These are phyloP conservation scores for Apantesis nais DNA, from an alignment of 2,888 invertebrate species.

Conservation along the genomic window DNA sequence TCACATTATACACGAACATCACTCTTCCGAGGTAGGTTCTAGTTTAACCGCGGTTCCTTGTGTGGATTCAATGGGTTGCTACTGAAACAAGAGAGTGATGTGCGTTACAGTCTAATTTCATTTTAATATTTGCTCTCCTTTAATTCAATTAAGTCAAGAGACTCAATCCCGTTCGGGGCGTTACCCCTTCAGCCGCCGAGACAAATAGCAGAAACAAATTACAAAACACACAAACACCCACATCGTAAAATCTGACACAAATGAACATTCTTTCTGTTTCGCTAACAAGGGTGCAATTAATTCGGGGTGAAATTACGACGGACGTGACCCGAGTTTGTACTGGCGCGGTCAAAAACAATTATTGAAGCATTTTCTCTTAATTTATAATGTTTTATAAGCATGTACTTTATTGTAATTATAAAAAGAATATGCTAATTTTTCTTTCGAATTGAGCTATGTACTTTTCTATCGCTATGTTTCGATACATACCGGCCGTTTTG, in stretches of 20 bases:
- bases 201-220: constrained; percentile 16
- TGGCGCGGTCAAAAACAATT: constrained; percentile 22
- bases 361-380: constrained; percentile 18
- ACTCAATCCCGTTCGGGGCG: neutral
- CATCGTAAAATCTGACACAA: constrained; percentile 27
- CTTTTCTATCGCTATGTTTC: too few species aligned
- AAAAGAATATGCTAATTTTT: neutral
- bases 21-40: too few species aligned
- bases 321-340: constrained; percentile 26
- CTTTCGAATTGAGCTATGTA: neutral
- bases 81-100: neutral
- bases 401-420: constrained; percentile 5
- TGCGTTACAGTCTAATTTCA: neutral
- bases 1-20: neutral
- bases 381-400: constrained; percentile 14
- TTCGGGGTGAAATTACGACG: constrained; percentile 29
- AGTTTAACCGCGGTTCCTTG: neutral
- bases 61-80: neutral
- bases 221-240: constrained; percentile 21
- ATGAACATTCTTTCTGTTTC: constrained; percentile 34
- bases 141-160: neutral
- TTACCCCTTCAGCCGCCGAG: neutral
- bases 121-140: neutral
- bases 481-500: too few species aligned
- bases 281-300: constrained; percentile 31